These are phyloP conservation scores for Rhamphomyia laevipes DNA, from an alignment of 2,888 invertebrate species.

Conservation along the genomic window DNA sequence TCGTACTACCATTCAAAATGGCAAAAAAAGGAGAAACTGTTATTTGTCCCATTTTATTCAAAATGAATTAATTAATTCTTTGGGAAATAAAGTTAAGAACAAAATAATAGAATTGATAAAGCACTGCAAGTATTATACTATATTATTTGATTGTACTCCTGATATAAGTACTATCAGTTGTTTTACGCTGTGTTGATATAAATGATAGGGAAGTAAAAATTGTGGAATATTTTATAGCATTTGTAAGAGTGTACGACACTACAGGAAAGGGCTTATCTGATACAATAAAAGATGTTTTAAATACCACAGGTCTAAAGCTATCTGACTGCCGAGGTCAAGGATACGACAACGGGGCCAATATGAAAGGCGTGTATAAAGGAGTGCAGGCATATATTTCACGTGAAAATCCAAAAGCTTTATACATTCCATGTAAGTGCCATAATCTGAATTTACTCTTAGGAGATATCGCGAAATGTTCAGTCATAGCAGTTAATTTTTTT, in stretches of 20 bases:
- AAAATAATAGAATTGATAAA: slow-evolving; percentile 1
- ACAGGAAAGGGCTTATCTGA: background rate
- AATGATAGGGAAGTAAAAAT: background rate
- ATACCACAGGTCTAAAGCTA: background rate
- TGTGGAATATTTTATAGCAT: background rate
- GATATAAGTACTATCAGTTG: background rate
- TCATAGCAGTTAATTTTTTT: background rate
- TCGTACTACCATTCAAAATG: background rate
- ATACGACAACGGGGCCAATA: slow-evolving; percentile 3
- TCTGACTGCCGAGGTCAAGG: slow-evolving; percentile 2
- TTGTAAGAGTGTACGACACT: background rate
- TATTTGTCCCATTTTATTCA: background rate
- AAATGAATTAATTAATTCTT: slow-evolving; percentile 1
- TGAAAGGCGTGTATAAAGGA: background rate
- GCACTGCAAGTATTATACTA: slow-evolving; percentile 1
- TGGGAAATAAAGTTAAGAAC: slow-evolving; percentile 1
- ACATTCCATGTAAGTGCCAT: background rate
- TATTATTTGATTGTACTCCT: background rate
- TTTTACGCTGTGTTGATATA: background rate
- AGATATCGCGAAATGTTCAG: background rate
- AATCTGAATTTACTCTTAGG: background rate
- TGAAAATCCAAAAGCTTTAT: background rate
- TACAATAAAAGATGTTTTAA: background rate
- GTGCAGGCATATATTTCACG: slow-evolving; percentile 1
- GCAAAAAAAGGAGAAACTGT: background rate